Conservation (phyloP, 2,797 vertebrate species). For the Benthosema pterotum region DNA sequence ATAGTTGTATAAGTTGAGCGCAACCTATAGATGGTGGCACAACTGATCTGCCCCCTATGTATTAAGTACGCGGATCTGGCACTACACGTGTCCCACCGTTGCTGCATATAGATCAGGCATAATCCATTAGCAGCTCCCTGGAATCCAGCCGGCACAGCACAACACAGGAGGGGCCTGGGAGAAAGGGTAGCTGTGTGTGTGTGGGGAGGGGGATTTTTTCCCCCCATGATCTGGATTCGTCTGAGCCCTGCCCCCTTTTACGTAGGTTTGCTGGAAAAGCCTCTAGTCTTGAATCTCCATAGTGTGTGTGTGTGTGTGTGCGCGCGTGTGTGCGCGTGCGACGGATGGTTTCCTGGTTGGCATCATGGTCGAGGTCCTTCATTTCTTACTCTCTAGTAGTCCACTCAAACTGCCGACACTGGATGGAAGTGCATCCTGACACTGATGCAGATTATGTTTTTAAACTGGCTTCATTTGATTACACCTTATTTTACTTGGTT, state of each 20-base stretch:
- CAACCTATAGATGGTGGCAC: background rate
- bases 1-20: conserved; percentile 32
- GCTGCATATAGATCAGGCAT: conserved; percentile 81
- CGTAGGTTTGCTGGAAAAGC: conserved; percentile 70
- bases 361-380: conserved; percentile 64
- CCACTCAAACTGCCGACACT: conserved; percentile 49
- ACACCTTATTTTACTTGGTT: no score
- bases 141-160: conserved; percentile 77
- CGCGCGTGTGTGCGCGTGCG: conserved; percentile 49
- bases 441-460: conserved; percentile 56
- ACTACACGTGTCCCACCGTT: conserved; percentile 74
- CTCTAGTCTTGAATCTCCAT: conserved; percentile 70
- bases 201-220: conserved; percentile 42
- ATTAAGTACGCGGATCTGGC: conserved; percentile 61
- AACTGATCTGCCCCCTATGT: conserved; percentile 45
- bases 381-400: conserved; percentile 37
- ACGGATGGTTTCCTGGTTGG: no score
- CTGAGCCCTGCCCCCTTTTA: conserved; percentile 74
- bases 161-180: conserved; percentile 70
- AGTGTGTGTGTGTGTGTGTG: conserved; percentile 70
- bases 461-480: conserved; percentile 32
- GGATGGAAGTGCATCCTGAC: conserved; percentile 32
- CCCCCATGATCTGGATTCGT: conserved; percentile 56
- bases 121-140: conserved; percentile 81
- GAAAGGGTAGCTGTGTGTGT: conserved; percentile 66